Percentiles rank a stretch among this genome's conserved stretches.
Evolutionary conservation across 2,888 invertebrate species (phyloP).

Genomic region (Nomada fucata): DNA sequence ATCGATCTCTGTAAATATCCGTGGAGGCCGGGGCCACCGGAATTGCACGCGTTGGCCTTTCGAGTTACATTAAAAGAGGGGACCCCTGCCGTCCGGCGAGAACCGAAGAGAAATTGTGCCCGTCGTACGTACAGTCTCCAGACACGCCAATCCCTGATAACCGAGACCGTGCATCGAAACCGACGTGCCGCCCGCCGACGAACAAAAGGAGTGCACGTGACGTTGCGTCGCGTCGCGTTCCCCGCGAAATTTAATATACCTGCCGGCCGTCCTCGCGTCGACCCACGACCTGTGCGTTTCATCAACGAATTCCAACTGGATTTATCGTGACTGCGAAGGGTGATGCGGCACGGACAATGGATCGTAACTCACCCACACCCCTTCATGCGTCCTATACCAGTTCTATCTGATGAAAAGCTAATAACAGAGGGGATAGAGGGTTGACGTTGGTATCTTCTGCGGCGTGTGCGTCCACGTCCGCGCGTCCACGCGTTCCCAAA

Average conservation of each 20-base stretch:
- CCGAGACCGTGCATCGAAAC: not conserved
- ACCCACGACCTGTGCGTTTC: slow-evolving; percentile 32
- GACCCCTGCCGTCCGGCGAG: no score
- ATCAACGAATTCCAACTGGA: slow-evolving; percentile 44
- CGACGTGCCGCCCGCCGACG: not conserved
- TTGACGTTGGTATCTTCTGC: not conserved
- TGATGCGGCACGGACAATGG: slow-evolving; percentile 22
- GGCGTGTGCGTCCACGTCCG: not conserved
- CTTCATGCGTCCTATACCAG: not conserved
- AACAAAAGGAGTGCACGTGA: not conserved
- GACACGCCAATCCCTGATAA: not conserved
- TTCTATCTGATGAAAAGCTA: slow-evolving; percentile 10
- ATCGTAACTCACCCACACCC: slow-evolving; percentile 9
- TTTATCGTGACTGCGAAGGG: slow-evolving; percentile 25
- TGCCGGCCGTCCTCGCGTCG: not conserved
- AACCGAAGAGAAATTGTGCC: no score
- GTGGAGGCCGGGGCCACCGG: no score
- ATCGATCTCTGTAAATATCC: slow-evolving; percentile 14
- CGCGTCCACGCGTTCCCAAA: not conserved
- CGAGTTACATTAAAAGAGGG: slow-evolving; percentile 6
- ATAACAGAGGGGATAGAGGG: slow-evolving; percentile 24
- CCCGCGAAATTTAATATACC: slow-evolving; percentile 49
- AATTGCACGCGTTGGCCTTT: not conserved
- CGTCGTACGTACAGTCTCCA: not conserved
- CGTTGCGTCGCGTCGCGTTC: not conserved